phyloP scores from a whole-genome alignment of 2,888 invertebrate genomes.

The Blomia tropicalis region DNA sequence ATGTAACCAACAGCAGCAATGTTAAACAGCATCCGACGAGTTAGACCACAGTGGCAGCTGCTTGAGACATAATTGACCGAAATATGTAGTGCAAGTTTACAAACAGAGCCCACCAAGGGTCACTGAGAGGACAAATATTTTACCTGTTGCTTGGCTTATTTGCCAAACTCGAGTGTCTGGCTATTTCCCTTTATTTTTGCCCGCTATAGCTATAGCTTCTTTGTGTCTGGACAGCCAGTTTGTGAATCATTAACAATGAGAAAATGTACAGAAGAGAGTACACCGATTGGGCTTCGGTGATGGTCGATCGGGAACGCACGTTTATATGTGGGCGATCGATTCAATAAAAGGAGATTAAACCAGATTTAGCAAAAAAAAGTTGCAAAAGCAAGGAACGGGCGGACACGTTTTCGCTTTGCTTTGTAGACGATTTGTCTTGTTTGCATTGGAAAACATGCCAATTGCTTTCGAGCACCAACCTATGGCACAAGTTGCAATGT shows the following conservation, averaged over 20 bases:
- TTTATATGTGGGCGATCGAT: slow-evolving; percentile 4
- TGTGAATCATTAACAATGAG: neutral
- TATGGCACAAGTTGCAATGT: neutral
- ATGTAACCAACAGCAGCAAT: no score
- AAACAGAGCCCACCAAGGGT: neutral
- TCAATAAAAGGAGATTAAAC: slow-evolving; percentile 10
- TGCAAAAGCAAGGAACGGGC: neutral
- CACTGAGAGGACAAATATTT: slow-evolving; percentile 9
- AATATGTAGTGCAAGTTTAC: neutral
- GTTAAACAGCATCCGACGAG: no score
- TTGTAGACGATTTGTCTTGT: neutral
- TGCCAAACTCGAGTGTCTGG: neutral
- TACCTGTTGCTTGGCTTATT: slow-evolving; percentile 8
- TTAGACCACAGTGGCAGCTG: no score
- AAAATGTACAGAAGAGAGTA: neutral
- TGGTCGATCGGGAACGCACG: neutral
- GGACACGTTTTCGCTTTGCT: neutral
- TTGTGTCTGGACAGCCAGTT: neutral
- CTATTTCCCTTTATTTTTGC: neutral
- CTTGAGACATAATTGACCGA: neutral
- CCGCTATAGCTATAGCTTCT: slow-evolving; percentile 2
- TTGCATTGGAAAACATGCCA: neutral
- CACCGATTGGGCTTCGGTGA: neutral
- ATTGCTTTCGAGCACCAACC: neutral
- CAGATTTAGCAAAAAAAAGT: neutral